These are phyloP conservation scores for Thelaira solivaga DNA, from an alignment of 2,888 invertebrate genomes.

Conservation along the genomic window DNA sequence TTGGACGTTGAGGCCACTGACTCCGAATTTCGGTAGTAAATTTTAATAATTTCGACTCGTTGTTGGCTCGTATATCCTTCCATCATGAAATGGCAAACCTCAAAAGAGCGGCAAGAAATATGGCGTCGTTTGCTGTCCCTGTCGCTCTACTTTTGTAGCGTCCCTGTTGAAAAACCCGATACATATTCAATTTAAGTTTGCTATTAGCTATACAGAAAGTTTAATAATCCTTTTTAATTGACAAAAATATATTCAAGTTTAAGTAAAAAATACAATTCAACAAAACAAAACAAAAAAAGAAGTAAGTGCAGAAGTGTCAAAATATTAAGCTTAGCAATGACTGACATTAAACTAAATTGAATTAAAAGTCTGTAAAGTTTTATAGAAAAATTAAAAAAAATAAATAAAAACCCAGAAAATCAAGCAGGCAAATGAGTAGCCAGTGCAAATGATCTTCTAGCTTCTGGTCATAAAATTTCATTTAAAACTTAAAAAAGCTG, in stretches of 20 bases:
- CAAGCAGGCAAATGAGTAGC: background rate
- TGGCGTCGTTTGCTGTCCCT: too few species aligned
- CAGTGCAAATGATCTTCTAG: background rate
- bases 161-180: too few species aligned
- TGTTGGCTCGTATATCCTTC: too few species aligned
- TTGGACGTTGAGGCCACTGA: too few species aligned
- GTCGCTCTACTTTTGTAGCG: too few species aligned
- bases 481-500: background rate
- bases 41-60: too few species aligned
- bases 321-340: background rate
- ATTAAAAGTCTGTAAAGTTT: conserved; percentile 21
- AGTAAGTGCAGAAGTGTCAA: too few species aligned
- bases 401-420: background rate
- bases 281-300: too few species aligned
- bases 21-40: too few species aligned
- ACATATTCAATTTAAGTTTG: background rate
- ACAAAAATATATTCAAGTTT: background rate
- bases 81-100: too few species aligned
- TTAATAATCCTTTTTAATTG: background rate
- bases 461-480: background rate
- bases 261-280: background rate
- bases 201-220: background rate
- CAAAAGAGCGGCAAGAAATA: too few species aligned
- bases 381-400: background rate
- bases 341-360: background rate